Conservation (phyloP, 2,113 vertebrate species). For the Campylorhamphus procurvoides region DNA sequence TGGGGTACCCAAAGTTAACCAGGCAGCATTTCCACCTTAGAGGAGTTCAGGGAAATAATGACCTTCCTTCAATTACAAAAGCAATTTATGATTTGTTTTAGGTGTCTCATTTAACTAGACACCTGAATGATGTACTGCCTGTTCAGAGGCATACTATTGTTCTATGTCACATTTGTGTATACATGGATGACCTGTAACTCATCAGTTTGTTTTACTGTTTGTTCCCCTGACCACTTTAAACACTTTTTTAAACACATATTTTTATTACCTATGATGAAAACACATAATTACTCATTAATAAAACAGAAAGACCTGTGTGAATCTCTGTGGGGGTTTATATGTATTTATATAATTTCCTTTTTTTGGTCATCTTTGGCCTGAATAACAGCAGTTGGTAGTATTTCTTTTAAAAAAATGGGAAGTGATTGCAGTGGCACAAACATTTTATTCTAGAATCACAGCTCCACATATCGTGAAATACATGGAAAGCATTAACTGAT, state of each 20-base stretch:
- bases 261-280: not conserved
- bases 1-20: not conserved
- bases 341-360: not conserved
- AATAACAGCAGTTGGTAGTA: conserved; percentile 11
- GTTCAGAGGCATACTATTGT: not conserved
- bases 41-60: not conserved
- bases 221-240: not conserved
- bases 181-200: not conserved
- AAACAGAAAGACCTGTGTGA: not conserved
- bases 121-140: not conserved
- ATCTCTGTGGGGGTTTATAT: rapidly evolving
- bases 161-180: not conserved
- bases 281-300: not conserved
- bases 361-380: not conserved
- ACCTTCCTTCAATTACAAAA: not conserved
- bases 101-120: not conserved
- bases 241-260: no score
- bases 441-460: not conserved
- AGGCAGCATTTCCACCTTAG: not conserved
- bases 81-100: not conserved
- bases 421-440: conserved; percentile 11
- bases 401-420: conserved; percentile 38
- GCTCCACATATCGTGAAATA: not conserved
- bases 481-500: conserved; percentile 22
- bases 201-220: not conserved